phyloP scores from a whole-genome alignment of 2,113 vertebrate genomes.

The Terrapene triunguis region DNA sequence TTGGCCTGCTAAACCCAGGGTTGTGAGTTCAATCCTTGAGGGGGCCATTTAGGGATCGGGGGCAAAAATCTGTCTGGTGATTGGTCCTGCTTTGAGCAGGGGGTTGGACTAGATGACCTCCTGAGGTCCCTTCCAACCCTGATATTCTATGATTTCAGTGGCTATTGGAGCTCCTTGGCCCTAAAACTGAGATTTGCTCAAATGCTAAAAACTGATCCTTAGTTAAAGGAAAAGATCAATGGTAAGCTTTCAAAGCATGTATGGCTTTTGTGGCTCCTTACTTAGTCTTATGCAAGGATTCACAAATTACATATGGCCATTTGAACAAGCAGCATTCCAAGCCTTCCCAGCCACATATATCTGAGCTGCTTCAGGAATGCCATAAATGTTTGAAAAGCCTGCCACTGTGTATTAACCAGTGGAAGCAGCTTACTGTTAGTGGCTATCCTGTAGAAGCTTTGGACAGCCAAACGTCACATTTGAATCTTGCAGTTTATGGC shows the following conservation, averaged over 20 bases:
- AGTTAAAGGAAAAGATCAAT: not conserved
- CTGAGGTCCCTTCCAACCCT: no score
- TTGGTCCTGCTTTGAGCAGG: no score
- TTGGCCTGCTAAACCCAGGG: no score
- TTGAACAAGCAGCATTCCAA: not conserved
- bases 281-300: not conserved
- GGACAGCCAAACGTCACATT: not conserved
- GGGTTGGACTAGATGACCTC: no score
- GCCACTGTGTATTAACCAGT: rapidly evolving
- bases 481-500: not conserved
- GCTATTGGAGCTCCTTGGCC: not conserved
- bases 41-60: no score
- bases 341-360: not conserved
- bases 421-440: not conserved
- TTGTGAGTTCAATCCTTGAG: no score
- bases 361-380: not conserved
- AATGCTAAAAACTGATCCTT: not conserved
- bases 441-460: not conserved
- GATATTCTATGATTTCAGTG: not conserved
- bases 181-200: not conserved
- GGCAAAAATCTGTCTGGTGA: no score
- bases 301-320: not conserved
- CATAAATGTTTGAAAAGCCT: not conserved
- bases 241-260: not conserved
- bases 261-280: not conserved